These are phyloP conservation scores for Microcebus murinus DNA, from an alignment of 2,113 vertebrate genomes.

Conservation along the genomic window DNA sequence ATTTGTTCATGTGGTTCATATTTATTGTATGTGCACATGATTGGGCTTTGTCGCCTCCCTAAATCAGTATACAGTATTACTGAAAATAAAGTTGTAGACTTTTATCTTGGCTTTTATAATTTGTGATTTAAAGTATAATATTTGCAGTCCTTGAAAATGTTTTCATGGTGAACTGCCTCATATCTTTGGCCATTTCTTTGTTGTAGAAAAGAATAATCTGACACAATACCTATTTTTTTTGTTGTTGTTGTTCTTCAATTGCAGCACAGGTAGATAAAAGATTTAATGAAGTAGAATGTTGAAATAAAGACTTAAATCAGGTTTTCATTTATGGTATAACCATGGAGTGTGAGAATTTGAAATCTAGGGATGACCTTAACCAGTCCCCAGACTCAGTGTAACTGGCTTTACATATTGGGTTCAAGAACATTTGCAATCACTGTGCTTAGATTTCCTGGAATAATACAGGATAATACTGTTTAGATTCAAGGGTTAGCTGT, in stretches of 20 bases:
- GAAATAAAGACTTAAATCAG: conserved; percentile 14
- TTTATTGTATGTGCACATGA: neutral
- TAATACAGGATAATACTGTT: neutral
- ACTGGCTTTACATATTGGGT: neutral
- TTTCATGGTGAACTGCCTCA: neutral
- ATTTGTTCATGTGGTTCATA: neutral
- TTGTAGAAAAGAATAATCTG: neutral
- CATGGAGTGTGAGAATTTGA: neutral
- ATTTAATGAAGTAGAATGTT: neutral
- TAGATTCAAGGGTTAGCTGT: neutral
- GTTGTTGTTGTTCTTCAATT: neutral
- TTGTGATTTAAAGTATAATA: neutral
- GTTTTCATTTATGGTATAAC: neutral
- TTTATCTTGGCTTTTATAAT: neutral
- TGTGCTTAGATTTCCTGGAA: neutral
- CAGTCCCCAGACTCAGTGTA: neutral
- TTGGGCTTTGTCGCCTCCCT: neutral
- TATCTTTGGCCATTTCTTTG: neutral
- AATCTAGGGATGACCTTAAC: neutral
- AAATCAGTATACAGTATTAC: neutral
- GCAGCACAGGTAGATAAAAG: neutral
- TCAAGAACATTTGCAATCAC: neutral
- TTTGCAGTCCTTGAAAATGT: neutral
- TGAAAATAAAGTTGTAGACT: neutral
- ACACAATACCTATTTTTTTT: neutral